Evolutionary conservation across 2,888 invertebrate species (phyloP).

Genomic region (Hyposoter dolosus): DNA sequence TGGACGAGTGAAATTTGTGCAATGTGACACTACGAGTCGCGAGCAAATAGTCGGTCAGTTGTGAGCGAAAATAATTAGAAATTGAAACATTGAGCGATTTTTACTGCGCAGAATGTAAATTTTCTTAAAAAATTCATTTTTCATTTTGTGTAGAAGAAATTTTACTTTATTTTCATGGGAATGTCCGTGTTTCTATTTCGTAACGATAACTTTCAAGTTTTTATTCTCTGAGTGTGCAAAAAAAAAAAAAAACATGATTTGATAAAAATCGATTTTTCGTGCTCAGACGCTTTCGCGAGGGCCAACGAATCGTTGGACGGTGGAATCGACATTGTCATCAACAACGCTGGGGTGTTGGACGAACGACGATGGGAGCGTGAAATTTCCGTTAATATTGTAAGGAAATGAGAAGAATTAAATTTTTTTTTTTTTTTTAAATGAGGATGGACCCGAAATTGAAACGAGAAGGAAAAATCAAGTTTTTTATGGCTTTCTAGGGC

Average conservation of each 20-base stretch:
- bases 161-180: too few species aligned
- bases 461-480: not conserved
- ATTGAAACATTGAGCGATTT: too few species aligned
- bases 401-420: slow-evolving; percentile 68
- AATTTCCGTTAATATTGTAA: slow-evolving; percentile 91
- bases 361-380: slow-evolving; percentile 91
- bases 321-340: slow-evolving; percentile 91
- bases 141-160: too few species aligned
- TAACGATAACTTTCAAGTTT: not conserved
- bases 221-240: too few species aligned
- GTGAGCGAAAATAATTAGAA: not conserved
- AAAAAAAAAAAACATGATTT: not conserved
- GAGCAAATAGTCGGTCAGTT: slow-evolving; percentile 76
- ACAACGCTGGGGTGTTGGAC: slow-evolving; percentile 92
- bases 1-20: slow-evolving; percentile 77
- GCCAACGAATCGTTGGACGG: slow-evolving; percentile 88
- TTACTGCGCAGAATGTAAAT: too few species aligned
- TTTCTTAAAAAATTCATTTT: not conserved
- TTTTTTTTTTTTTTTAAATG: too few species aligned
- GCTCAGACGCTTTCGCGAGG: slow-evolving; percentile 90
- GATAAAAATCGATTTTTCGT: not conserved
- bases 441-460: slow-evolving; percentile 11
- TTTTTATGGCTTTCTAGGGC: slow-evolving; percentile 68
- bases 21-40: slow-evolving; percentile 77
- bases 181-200: too few species aligned